These are phyloP conservation scores for Hippocampus kuda DNA, from an alignment of 2,797 vertebrate genomes.

Conservation along the genomic window DNA sequence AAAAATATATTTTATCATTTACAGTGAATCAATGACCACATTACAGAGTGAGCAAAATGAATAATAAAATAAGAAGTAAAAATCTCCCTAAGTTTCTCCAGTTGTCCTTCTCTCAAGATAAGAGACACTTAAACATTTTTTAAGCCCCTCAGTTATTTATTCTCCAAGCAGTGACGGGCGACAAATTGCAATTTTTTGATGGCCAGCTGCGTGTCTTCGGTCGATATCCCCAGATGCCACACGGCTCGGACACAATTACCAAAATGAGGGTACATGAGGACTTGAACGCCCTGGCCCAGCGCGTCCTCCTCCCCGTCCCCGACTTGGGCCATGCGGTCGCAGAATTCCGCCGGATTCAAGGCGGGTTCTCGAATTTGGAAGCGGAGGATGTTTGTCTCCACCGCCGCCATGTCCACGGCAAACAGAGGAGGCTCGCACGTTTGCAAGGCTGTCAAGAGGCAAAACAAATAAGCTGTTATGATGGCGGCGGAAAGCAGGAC, in stretches of 20 bases:
- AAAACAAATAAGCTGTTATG: neutral
- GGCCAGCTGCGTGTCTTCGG: constrained; percentile 66
- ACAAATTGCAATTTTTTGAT: constrained; percentile 72
- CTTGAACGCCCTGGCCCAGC: constrained; percentile 53
- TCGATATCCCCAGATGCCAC: constrained; percentile 71
- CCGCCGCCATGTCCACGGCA: constrained; percentile 39
- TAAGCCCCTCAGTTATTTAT: constrained; percentile 3
- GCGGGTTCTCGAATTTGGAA: constrained; percentile 41
- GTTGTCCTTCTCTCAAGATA: neutral
- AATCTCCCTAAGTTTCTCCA: neutral
- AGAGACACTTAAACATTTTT: neutral
- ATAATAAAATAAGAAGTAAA: neutral
- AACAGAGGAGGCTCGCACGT: constrained; percentile 57
- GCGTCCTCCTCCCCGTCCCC: constrained; percentile 56
- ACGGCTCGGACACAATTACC: constrained; percentile 56
- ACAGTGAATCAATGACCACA: neutral
- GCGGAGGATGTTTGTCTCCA: constrained; percentile 79
- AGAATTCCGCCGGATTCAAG: constrained; percentile 59
- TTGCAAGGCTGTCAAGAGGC: constrained; percentile 56
- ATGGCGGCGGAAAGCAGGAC: neutral
- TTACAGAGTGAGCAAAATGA: neutral
- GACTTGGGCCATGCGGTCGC: constrained; percentile 57
- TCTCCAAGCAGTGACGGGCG: constrained; percentile 47
- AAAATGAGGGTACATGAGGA: constrained; percentile 68
- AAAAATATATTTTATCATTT: neutral